Conservation (phyloP, 2,113 vertebrate species). For the Callospermophilus lateralis region DNA sequence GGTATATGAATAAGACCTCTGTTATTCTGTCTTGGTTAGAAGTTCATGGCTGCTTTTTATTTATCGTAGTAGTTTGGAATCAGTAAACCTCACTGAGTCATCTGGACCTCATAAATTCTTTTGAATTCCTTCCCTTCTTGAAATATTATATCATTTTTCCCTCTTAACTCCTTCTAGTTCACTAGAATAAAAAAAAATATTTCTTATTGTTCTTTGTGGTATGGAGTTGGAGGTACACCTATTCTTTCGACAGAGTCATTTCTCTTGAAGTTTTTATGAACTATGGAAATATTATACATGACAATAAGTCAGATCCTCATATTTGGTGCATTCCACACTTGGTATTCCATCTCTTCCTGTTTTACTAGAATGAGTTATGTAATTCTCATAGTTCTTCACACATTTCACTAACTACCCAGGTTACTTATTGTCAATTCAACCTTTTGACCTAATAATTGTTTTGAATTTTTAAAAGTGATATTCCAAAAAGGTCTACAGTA, state of each 20-base stretch:
- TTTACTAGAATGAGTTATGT: neutral
- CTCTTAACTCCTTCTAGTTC: neutral
- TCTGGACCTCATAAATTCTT: slow-evolving; percentile 6
- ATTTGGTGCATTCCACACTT: neutral
- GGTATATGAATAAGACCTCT: neutral
- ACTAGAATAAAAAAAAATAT: neutral
- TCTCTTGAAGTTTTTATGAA: slow-evolving; percentile 20
- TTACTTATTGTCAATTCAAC: neutral
- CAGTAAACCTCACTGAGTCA: neutral
- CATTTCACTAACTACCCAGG: neutral
- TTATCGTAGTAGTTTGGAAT: neutral
- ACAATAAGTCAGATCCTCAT: neutral
- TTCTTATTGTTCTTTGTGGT: neutral
- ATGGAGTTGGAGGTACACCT: neutral
- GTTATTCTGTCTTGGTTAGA: neutral
- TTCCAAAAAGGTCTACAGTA: neutral
- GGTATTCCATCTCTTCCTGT: neutral
- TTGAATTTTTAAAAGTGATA: neutral
- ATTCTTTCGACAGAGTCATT: neutral
- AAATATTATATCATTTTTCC: neutral
- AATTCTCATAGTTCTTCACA: neutral
- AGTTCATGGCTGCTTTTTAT: neutral
- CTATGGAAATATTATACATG: neutral
- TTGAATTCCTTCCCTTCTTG: neutral
- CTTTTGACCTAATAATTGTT: neutral